Conservation (phyloP, 2,797 vertebrate genomes). For the Pantherophis vulpinus region DNA sequence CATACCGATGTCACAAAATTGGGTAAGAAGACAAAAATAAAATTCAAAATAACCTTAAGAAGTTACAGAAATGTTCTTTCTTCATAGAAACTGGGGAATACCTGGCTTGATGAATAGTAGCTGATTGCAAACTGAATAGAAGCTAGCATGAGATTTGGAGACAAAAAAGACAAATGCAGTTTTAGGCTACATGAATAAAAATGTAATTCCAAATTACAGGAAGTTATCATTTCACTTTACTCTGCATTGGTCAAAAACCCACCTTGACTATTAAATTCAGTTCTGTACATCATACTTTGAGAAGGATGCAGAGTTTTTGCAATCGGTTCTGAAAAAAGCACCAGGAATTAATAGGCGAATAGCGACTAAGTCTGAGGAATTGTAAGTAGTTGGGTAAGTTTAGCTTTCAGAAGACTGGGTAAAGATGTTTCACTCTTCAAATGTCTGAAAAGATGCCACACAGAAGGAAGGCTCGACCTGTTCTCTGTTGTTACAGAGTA, state of each 20-base stretch:
- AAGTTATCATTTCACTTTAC: background rate
- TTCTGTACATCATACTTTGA: background rate
- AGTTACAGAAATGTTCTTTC: background rate
- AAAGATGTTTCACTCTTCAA: background rate
- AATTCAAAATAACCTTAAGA: background rate
- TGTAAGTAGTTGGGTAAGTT: background rate
- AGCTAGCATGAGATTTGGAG: background rate
- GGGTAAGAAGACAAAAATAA: background rate
- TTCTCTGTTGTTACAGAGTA: background rate
- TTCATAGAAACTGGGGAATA: background rate
- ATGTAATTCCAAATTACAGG: background rate
- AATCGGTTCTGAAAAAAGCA: background rate
- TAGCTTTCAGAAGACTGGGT: background rate
- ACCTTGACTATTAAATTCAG: background rate
- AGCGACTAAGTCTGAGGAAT: background rate
- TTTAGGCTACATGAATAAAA: background rate
- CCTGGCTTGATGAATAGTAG: background rate
- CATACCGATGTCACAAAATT: background rate
- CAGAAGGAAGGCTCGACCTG: background rate
- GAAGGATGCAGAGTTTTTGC: background rate
- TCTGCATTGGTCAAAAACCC: background rate
- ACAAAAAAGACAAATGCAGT: background rate
- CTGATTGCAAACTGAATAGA: background rate
- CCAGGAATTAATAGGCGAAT: background rate
- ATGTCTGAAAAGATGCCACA: background rate